Percentiles rank a stretch among this genome's conserved stretches.
Evolutionary conservation across 2,797 vertebrate species (phyloP).

Genomic region (Hoplostethus mediterraneus): DNA sequence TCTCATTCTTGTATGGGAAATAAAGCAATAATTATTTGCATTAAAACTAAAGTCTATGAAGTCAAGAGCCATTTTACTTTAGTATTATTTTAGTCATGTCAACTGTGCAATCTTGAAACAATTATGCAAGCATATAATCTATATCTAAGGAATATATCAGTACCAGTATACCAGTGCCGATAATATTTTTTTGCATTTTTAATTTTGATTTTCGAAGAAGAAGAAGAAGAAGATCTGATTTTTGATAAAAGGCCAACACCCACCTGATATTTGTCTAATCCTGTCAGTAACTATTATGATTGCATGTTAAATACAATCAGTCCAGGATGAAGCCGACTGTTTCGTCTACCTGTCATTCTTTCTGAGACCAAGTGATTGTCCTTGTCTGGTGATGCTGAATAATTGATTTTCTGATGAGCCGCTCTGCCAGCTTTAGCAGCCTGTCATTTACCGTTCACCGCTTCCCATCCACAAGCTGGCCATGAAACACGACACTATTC

Average conservation of each 20-base stretch:
- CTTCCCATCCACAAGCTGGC: constrained; percentile 62
- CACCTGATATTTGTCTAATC: too few relatives aligned
- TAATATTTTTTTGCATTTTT: too few relatives aligned
- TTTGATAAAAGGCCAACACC: too few relatives aligned
- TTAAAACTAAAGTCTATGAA: not conserved
- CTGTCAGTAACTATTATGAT: not conserved
- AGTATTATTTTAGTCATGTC: too few relatives aligned
- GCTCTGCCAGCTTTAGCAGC: constrained; percentile 34
- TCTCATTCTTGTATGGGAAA: constrained; percentile 58
- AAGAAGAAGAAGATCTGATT: too few relatives aligned
- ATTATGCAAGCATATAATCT: too few relatives aligned
- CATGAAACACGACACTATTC: constrained; percentile 36
- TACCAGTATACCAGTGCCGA: too few relatives aligned
- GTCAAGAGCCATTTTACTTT: not conserved
- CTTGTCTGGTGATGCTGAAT: constrained; percentile 73
- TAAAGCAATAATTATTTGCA: constrained; percentile 70
- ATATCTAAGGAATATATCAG: too few relatives aligned
- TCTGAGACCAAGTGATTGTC: constrained; percentile 43
- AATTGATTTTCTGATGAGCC: constrained; percentile 71
- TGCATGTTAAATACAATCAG: not conserved
- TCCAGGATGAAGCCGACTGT: constrained; percentile 23
- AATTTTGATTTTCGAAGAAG: too few relatives aligned
- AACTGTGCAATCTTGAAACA: too few relatives aligned
- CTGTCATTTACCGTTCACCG: constrained; percentile 49
- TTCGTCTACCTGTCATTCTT: not conserved